Conservation (phyloP, 2,113 vertebrate species). For the Chlamydotis undulata region DNA sequence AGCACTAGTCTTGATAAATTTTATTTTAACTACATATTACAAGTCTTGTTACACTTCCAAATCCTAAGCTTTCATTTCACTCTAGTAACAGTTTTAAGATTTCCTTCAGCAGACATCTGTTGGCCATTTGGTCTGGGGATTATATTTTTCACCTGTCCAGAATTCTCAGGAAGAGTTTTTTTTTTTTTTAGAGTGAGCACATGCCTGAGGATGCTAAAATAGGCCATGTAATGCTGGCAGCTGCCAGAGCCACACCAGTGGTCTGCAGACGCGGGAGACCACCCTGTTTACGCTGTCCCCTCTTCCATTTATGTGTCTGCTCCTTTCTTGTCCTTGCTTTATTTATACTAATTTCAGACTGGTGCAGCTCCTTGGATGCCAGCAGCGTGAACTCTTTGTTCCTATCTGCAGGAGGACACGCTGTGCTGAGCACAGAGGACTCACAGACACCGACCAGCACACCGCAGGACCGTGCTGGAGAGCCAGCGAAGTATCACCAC, state of each 20-base stretch:
- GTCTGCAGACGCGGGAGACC: neutral
- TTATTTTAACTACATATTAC: slow-evolving; percentile 52
- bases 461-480: accelerated
- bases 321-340: neutral
- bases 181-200: neutral
- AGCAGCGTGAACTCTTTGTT: neutral
- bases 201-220: slow-evolving; percentile 20
- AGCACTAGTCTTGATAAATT: slow-evolving; percentile 45
- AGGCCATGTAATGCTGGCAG: neutral
- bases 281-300: accelerated
- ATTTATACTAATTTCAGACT: neutral
- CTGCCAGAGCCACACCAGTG: neutral
- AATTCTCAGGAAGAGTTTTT: neutral
- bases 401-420: neutral
- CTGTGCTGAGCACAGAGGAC: neutral
- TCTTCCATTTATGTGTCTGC: neutral
- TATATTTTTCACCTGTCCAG: slow-evolving; percentile 15
- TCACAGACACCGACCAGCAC: accelerated
- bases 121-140: neutral
- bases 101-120: neutral
- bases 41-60: neutral
- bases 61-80: neutral
- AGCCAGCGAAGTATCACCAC: accelerated
- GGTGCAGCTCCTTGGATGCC: neutral
- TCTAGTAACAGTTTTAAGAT: slow-evolving; percentile 20